Evolutionary conservation across 2,888 invertebrate species (phyloP).

Genomic region (Diloba caeruleocephala): DNA sequence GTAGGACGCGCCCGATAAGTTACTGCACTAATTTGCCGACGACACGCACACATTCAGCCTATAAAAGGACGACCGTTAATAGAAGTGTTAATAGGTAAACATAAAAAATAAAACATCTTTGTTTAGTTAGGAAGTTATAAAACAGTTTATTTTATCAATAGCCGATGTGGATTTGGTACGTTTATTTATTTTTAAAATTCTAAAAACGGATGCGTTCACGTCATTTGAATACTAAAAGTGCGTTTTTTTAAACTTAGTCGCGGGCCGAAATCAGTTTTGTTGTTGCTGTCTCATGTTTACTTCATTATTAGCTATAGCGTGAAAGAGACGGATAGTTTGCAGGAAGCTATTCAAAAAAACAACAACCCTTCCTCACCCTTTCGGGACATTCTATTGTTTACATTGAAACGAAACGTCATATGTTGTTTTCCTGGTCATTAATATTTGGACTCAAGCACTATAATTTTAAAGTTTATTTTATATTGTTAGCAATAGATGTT

Average conservation of each 20-base stretch:
- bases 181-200: conserved; percentile 83
- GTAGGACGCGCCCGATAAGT: conserved; percentile 40
- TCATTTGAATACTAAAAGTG: conserved; percentile 86
- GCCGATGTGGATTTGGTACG: conserved; percentile 58
- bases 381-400: conserved; percentile 83
- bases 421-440: conserved; percentile 49
- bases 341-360: conserved; percentile 87
- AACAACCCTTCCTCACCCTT: conserved; percentile 88
- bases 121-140: conserved; percentile 83
- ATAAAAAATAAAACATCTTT: conserved; percentile 61
- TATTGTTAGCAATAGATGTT: conserved; percentile 30
- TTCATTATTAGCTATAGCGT: conserved; percentile 46
- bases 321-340: conserved; percentile 74
- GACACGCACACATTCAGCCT: conserved; percentile 38
- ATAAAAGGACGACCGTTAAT: conserved; percentile 53
- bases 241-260: conserved; percentile 70
- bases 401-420: conserved; percentile 70
- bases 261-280: conserved; percentile 58
- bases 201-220: conserved; percentile 86
- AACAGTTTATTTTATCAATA: conserved; percentile 82
- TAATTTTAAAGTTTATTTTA: conserved; percentile 61
- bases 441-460: conserved; percentile 60
- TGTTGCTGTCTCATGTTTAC: conserved; percentile 65
- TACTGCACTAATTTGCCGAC: conserved; percentile 53
- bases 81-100: conserved; percentile 52